Percentiles rank a stretch among this genome's conserved stretches.
phyloP scores from a whole-genome alignment of 2,113 vertebrate species.

The Anguilla rostrata region DNA sequence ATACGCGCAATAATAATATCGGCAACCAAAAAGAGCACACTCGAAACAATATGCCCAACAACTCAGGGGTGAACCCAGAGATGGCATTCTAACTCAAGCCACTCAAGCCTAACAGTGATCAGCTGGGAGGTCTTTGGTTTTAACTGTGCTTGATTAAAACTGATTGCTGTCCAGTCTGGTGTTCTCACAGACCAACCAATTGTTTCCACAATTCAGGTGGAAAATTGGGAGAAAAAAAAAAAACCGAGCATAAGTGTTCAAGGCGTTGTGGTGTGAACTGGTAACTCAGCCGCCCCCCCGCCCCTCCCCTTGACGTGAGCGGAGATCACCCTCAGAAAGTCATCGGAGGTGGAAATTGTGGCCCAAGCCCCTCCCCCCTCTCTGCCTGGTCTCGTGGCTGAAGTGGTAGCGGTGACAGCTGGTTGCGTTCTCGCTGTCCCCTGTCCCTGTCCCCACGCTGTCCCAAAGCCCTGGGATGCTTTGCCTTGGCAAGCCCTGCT shows the following conservation, averaged over 20 bases:
- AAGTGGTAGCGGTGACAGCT: conserved; percentile 60
- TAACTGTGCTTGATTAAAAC: not conserved
- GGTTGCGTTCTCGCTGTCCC: conserved; percentile 45
- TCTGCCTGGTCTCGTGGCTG: conserved; percentile 46
- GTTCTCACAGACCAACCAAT: not conserved
- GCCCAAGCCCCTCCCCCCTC: conserved; percentile 30
- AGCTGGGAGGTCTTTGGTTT: conserved; percentile 1
- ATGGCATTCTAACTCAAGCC: not conserved
- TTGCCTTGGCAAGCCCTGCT: conserved; percentile 50
- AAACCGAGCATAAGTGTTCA: not conserved
- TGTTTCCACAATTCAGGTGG: not conserved
- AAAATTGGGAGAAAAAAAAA: not conserved
- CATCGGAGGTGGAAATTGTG: not conserved
- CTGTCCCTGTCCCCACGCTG: conserved; percentile 15
- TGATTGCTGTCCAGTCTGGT: not conserved
- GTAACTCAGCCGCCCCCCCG: not conserved
- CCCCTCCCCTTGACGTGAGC: not conserved
- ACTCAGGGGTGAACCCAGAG: not conserved
- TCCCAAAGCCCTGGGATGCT: conserved; percentile 49
- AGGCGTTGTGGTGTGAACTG: not conserved
- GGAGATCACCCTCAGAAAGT: not conserved
- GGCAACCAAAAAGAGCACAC: no score
- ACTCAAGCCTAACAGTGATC: not conserved
- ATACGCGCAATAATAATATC: no score
- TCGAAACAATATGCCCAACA: no score